Conservation (phyloP, 2,113 vertebrate genomes). For the Epinephelus lanceolatus region DNA sequence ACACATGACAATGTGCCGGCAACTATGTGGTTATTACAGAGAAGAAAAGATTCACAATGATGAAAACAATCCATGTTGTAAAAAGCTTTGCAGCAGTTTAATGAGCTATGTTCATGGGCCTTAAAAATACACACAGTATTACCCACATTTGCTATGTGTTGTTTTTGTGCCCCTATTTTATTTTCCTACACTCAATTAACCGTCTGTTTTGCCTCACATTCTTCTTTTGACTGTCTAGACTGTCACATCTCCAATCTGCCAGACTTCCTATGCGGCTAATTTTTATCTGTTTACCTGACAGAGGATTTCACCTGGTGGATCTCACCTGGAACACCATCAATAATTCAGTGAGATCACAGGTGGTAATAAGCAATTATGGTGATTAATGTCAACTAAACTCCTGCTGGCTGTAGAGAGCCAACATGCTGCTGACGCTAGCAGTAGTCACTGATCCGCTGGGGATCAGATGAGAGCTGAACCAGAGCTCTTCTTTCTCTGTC, state of each 20-base stretch:
- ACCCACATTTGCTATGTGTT: constrained; percentile 11
- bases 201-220: constrained; percentile 43
- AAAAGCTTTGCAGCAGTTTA: neutral
- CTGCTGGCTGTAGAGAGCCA: constrained; percentile 20
- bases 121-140: neutral
- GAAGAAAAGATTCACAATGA: neutral
- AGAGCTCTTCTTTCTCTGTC: constrained; percentile 47
- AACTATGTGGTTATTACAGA: neutral
- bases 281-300: constrained; percentile 44
- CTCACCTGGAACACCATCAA: constrained; percentile 49
- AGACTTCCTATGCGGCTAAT: constrained; percentile 34
- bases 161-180: constrained; percentile 45
- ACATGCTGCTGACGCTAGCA: constrained; percentile 40
- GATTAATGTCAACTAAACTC: constrained; percentile 63
- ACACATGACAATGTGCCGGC: too few species aligned
- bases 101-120: neutral
- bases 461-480: constrained; percentile 51
- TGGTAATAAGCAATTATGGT: constrained; percentile 51
- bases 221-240: constrained; percentile 43
- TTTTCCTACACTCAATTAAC: constrained; percentile 51
- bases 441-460: constrained; percentile 43
- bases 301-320: constrained; percentile 40
- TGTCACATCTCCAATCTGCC: constrained; percentile 18
- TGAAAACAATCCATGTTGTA: neutral
- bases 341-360: constrained; percentile 67